phyloP scores from a whole-genome alignment of 2,888 invertebrate genomes.

The Aporophyla lueneburgensis region DNA sequence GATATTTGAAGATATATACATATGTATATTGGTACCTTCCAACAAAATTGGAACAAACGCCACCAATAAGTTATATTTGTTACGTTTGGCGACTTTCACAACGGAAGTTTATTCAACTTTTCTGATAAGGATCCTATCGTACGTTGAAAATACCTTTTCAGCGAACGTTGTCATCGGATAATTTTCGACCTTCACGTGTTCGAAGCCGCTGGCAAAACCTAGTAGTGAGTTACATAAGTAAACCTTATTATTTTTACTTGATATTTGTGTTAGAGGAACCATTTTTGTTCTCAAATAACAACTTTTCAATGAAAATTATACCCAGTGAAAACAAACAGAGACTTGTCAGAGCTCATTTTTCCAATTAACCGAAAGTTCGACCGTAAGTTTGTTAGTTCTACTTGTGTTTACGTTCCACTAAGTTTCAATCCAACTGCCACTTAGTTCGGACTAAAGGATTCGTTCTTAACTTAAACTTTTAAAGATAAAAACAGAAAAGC shows the following conservation, averaged over 20 bases:
- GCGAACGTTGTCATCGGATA: no score
- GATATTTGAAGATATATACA: slow-evolving; percentile 1
- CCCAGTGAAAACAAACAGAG: slow-evolving; percentile 12
- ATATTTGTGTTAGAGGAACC: neutral
- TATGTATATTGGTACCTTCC: neutral
- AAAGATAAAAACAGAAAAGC: slow-evolving; percentile 47
- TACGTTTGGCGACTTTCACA: neutral
- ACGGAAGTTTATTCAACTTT: slow-evolving; percentile 13
- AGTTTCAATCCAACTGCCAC: slow-evolving; percentile 41
- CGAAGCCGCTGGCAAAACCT: no score
- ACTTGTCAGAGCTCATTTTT: slow-evolving; percentile 15
- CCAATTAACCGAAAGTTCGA: slow-evolving; percentile 31
- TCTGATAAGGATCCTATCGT: slow-evolving; percentile 21
- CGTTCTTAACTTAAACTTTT: slow-evolving; percentile 23
- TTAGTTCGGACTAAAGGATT: slow-evolving; percentile 15
- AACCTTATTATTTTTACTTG: neutral
- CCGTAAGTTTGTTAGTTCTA: neutral
- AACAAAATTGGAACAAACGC: slow-evolving; percentile 15
- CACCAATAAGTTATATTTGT: slow-evolving; percentile 18
- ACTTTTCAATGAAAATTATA: slow-evolving; percentile 8
- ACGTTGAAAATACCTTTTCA: neutral
- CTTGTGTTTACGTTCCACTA: slow-evolving; percentile 25
- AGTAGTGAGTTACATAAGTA: no score
- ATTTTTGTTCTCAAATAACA: neutral
- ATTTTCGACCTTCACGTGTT: no score